Conservation (phyloP, 2,797 vertebrate species). For the Ibycter americanus region DNA sequence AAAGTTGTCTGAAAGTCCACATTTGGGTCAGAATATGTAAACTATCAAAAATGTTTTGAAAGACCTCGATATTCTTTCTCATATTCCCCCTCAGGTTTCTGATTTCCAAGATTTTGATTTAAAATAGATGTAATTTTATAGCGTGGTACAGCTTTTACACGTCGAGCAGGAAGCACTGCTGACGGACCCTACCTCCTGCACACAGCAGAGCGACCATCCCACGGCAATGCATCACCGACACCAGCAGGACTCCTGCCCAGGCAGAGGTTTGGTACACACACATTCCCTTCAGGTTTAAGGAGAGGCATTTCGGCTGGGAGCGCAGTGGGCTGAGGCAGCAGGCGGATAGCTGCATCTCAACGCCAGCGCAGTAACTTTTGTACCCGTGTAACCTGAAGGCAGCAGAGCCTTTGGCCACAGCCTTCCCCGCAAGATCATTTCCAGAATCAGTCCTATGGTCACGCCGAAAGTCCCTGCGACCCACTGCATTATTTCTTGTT, state of each 20-base stretch:
- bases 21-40: background rate
- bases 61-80: background rate
- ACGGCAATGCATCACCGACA: accelerated
- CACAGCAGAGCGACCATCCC: accelerated
- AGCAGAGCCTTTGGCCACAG: background rate
- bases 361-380: background rate
- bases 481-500: background rate
- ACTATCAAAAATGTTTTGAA: background rate
- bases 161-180: background rate
- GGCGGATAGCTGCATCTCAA: accelerated
- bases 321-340: background rate
- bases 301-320: background rate
- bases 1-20: background rate
- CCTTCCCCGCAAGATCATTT: background rate
- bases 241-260: background rate
- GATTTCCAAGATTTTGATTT: background rate
- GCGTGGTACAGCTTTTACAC: background rate
- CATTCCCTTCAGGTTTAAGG: background rate
- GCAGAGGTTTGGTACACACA: accelerated
- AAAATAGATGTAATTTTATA: background rate
- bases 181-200: background rate
- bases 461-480: accelerated
- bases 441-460: background rate
- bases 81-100: no score
- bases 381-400: background rate